These are phyloP conservation scores for Thaleichthys pacificus DNA, from an alignment of 2,797 vertebrate genomes.

Conservation along the genomic window DNA sequence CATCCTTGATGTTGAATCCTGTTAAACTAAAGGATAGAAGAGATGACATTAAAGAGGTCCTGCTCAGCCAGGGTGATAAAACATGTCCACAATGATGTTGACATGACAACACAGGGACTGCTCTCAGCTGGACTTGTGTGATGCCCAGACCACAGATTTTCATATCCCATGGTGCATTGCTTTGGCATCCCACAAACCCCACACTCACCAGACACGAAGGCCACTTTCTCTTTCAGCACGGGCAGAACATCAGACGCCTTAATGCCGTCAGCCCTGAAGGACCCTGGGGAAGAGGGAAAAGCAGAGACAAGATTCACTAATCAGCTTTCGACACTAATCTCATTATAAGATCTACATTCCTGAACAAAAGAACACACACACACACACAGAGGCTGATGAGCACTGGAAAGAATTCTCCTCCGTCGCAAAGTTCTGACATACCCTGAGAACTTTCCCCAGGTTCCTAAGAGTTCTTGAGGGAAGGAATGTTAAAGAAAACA, in stretches of 20 bases:
- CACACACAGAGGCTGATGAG: constrained; percentile 5
- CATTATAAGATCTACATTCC: constrained; percentile 74
- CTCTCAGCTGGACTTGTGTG: constrained; percentile 13
- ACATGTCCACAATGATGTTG: too few species aligned
- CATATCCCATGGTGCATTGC: constrained; percentile 14
- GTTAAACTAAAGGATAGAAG: too few species aligned
- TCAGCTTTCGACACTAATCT: constrained; percentile 60
- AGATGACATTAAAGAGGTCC: too few species aligned
- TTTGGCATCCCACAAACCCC: neutral
- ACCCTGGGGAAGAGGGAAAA: constrained; percentile 76
- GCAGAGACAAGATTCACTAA: constrained; percentile 36
- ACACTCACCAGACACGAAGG: constrained; percentile 93
- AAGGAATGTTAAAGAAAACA: neutral
- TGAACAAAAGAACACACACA: constrained; percentile 19
- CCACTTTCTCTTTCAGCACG: constrained; percentile 96
- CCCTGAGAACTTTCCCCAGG: neutral
- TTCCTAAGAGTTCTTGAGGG: neutral
- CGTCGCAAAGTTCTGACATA: neutral
- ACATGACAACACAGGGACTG: neutral
- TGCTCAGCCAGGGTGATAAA: too few species aligned
- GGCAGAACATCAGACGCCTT: constrained; percentile 95
- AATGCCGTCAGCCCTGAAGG: constrained; percentile 90
- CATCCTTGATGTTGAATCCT: too few species aligned
- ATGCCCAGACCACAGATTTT: constrained; percentile 8
- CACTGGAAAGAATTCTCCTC: neutral